phyloP scores from a whole-genome alignment of 2,113 vertebrate genomes.

The Verasper variegatus region DNA sequence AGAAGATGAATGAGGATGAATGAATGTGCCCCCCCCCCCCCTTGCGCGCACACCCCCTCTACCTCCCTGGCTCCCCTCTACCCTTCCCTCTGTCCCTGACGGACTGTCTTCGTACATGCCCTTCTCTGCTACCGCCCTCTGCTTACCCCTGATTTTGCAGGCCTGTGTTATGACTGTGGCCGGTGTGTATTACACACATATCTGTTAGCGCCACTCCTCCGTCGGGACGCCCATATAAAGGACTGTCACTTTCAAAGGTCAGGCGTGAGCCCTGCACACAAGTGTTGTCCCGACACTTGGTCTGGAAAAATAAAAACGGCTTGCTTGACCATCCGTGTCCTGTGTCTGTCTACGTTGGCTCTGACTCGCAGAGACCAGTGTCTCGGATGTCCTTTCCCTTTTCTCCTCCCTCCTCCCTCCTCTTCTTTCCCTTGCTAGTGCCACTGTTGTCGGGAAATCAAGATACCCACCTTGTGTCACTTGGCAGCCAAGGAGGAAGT shows the following conservation, averaged over 20 bases:
- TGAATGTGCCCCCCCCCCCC: slow-evolving; percentile 67
- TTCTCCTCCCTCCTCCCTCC: slow-evolving; percentile 29
- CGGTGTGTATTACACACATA: slow-evolving; percentile 84
- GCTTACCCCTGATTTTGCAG: slow-evolving; percentile 46
- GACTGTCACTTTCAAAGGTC: slow-evolving; percentile 86
- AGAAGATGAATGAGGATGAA: slow-evolving; percentile 85
- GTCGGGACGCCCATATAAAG: slow-evolving; percentile 82
- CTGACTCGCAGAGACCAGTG: slow-evolving; percentile 51
- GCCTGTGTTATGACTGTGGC: slow-evolving; percentile 83
- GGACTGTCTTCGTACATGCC: slow-evolving; percentile 54
- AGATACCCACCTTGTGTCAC: slow-evolving; percentile 35
- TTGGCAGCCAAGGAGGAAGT: slow-evolving; percentile 46
- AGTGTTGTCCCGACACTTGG: slow-evolving; percentile 83
- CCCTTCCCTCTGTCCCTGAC: slow-evolving; percentile 48
- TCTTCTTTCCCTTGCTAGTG: slow-evolving; percentile 26
- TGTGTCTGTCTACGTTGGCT: slow-evolving; percentile 62
- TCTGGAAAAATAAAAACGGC: slow-evolving; percentile 77
- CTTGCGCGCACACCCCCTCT: slow-evolving; percentile 24
- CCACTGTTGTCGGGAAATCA: slow-evolving; percentile 53
- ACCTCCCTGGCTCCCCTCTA: slow-evolving; percentile 25
- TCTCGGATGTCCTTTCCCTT: slow-evolving; percentile 64
- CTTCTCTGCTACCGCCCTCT: slow-evolving; percentile 48
- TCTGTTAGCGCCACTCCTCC: slow-evolving; percentile 79
- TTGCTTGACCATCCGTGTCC: slow-evolving; percentile 65
- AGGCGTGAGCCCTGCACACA: slow-evolving; percentile 83